Evolutionary conservation across 2,113 vertebrate species (phyloP).

Genomic region (Romanogobio albipinnatus): DNA sequence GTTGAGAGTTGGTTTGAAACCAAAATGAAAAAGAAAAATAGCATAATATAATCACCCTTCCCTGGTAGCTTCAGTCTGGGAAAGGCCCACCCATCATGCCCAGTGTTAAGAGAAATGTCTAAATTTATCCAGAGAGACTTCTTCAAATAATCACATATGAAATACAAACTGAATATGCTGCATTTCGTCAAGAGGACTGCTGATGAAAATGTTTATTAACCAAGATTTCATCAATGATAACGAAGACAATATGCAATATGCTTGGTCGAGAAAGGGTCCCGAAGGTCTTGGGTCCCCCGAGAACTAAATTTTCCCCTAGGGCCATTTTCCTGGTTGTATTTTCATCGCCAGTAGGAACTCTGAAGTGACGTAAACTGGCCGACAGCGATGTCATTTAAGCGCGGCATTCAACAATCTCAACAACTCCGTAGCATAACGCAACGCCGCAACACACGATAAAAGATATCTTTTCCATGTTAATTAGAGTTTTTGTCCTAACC

Average conservation of each 20-base stretch:
- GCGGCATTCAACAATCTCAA: no score
- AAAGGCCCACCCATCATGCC: constrained; percentile 45
- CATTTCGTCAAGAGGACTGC: neutral
- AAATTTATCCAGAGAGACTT: constrained; percentile 41
- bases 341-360: no score
- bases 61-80: constrained; percentile 28
- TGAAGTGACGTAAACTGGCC: no score
- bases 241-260: neutral
- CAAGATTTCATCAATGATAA: neutral
- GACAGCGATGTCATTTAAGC: no score
- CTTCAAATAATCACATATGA: constrained; percentile 8
- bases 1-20: constrained; percentile 17
- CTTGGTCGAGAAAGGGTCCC: no score
- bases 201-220: neutral
- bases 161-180: constrained; percentile 10
- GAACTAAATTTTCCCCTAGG: no score
- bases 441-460: no score
- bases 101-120: constrained; percentile 30
- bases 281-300: no score
- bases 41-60: constrained; percentile 37
- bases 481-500: no score
- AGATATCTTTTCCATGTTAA: no score
- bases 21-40: constrained; percentile 26
- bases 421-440: no score
- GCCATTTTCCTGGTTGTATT: no score